Conservation (phyloP, 1,140 invertebrate species). For the Leptestheria dahalacensis region DNA sequence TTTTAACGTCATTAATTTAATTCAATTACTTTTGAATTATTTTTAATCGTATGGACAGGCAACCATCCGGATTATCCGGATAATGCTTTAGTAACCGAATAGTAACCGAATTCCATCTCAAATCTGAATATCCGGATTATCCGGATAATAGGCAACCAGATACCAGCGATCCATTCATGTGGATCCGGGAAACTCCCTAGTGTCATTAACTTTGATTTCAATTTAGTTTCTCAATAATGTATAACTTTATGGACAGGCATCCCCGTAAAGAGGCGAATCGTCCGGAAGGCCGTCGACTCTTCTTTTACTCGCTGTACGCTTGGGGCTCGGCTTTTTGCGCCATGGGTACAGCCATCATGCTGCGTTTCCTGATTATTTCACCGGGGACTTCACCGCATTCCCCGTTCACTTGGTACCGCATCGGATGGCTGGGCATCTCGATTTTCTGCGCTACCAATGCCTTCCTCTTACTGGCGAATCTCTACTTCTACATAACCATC, state of each 20-base stretch:
- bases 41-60: too few species aligned
- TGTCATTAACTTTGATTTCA: too few species aligned
- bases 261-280: conserved; percentile 10
- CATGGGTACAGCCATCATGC: conserved; percentile 52
- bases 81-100: too few species aligned
- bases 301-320: conserved; percentile 51
- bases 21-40: background rate
- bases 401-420: conserved; percentile 12
- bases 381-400: conserved; percentile 12
- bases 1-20: background rate
- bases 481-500: conserved; percentile 62
- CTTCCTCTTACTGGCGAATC: conserved; percentile 54
- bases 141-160: too few species aligned
- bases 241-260: too few species aligned
- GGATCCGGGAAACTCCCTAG: too few species aligned
- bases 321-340: conserved; percentile 54
- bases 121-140: too few species aligned
- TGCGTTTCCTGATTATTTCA: conserved; percentile 49
- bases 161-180: too few species aligned
- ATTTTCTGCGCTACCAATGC: conserved; percentile 63
- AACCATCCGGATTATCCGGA: too few species aligned
- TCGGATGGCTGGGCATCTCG: conserved; percentile 53
- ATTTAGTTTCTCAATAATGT: too few species aligned
- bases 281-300: conserved; percentile 9
- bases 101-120: too few species aligned